Conservation (phyloP, 2,113 vertebrate species). For the Ursus arctos region DNA sequence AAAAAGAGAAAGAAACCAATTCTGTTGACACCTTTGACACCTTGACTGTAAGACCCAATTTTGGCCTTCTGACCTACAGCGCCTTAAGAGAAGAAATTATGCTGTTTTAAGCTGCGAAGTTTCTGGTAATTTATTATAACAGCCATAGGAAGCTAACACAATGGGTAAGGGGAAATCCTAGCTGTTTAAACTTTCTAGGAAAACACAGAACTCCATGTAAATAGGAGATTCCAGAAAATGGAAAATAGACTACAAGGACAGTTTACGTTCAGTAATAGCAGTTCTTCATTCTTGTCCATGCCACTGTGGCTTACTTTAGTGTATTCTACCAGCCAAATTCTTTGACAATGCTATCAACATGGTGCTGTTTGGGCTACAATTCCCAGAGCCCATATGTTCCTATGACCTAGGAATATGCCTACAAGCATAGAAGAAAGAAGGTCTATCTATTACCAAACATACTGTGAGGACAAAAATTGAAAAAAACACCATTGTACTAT, state of each 20-base stretch:
- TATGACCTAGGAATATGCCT: background rate
- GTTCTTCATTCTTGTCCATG: background rate
- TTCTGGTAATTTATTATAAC: background rate
- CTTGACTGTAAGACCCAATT: background rate
- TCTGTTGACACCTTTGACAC: background rate
- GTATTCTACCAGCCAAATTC: background rate
- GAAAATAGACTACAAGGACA: background rate
- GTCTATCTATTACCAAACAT: background rate
- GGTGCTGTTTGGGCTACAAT: background rate
- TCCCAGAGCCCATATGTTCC: background rate
- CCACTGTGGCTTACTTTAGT: background rate
- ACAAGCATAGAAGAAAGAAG: background rate
- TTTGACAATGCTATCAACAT: background rate
- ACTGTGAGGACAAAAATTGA: background rate
- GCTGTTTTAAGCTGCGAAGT: background rate
- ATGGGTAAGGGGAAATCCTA: background rate
- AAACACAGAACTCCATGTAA: background rate
- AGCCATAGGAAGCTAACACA: background rate
- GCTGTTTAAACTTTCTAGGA: background rate
- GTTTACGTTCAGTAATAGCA: background rate
- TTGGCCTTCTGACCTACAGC: background rate
- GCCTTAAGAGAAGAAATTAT: background rate
- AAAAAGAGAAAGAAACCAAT: background rate
- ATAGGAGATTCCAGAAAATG: background rate
- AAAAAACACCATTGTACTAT: background rate